Evolutionary conservation across 2,888 invertebrate genomes (phyloP), one percentile per base, ranked within the genome.

Genomic region (Parnassius smintheus): DNA sequence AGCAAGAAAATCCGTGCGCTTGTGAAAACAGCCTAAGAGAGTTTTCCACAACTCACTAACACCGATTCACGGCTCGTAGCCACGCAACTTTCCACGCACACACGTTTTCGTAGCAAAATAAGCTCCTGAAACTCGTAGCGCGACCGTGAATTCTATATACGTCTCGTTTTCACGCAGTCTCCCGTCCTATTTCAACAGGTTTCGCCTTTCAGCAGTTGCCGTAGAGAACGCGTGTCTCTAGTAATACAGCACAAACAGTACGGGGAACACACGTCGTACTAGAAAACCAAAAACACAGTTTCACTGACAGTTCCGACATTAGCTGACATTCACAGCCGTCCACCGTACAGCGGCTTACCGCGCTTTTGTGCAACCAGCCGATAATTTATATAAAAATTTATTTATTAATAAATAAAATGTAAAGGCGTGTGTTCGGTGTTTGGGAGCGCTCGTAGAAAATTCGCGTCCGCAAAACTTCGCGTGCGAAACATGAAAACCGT

Each of bases 131-230:
- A 86, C 71, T 80, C 69, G 67, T 66, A 65, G 77, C 77, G 80
- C 72, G 65, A 70, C 69, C 63, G 76, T 66, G 75, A 73, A 73
- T 79, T 61, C 48, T 65, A 55, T 9, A 56, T 61, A 66, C 71
- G 70, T 90, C 89, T 77, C 83, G 59, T 74, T 91, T 83, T 70
- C 82, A 66, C 90, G 63, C 82, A 78, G 82, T 80, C 78, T 78
- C 80, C 84, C 73, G 81, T 88, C 85, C 88, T 82, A 91, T 89
- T 91, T 91, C 91, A 91, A 91, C 91, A 91, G 91, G 91, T 91
- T 91, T 90, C 88, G 85, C 86, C 82, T 91, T 88, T 91, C 89
- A 91, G 86, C 81, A 79, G 82, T 85, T 85, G 87, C 89, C 88
- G 85, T 73, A 73, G 80, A 76, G 83, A 85, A 82, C 85, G 88